Base-by-base conservation (phyloP, 2,113 vertebrate species). In the Tenebrosternarchus preto region DNA sequence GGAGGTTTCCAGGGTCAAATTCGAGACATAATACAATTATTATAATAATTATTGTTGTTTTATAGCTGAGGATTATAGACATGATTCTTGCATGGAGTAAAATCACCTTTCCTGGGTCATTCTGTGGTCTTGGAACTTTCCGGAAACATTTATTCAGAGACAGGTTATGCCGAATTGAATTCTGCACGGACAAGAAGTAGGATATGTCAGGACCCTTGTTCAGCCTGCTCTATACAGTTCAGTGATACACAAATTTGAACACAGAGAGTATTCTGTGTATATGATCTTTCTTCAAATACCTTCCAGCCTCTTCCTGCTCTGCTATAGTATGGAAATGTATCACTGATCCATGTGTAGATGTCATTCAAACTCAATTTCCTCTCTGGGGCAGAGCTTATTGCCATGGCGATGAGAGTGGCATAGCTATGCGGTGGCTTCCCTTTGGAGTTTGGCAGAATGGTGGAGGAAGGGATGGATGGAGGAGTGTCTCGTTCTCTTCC, bases 281-380 rank as follows among this genome's bases (percentile, higher is more conserved):
- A 20, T 15, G 17, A 53, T 9, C 25, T 64, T 19, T 27, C 4
- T 81, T 84, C 39, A 25, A 36, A 91, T 83, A 97, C 97, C 93
- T 99, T 99, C 97, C 97, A 99, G 29, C 97, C 97, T 17, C 97
- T 94, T 74, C 97, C 97, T 2, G 94, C 94, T 53, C 96, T 94
- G 90, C 94, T 95, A 86, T 99, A 98, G 82, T 97, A 97, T 1
- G 97, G 96, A 82, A 96, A 98, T 20, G 94, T 95, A 83, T 98
- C 94, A 22, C 96, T 98, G 91, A 99, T 99, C 97, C 97, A 99
- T 81, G 95, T 97, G 90, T 99, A 99, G 83, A 99, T 99, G 89
- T 99, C 97, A 33, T 96, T 99, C 78, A 99, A 88, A 0, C 97
- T 99, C 93, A 98, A 92, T 90, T 96, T 96, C 92, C 93, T 95